Evolutionary conservation across 2,113 vertebrate genomes (phyloP).

Genomic region (Chloropsis cyanopogon): DNA sequence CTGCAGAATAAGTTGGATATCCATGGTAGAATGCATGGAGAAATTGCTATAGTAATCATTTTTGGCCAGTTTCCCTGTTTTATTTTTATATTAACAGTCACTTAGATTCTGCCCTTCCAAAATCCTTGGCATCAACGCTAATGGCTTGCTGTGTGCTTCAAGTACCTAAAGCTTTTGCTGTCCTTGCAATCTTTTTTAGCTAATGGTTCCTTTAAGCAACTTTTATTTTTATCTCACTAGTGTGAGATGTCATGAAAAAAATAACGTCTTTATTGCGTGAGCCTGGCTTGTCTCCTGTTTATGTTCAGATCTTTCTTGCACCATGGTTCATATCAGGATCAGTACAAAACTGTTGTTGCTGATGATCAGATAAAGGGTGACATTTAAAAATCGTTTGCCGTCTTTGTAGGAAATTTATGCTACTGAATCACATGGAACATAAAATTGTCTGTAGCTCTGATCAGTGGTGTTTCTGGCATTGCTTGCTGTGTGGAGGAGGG

Average conservation of each 20-base stretch:
- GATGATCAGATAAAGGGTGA: neutral
- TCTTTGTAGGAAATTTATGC: neutral
- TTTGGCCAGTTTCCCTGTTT: neutral
- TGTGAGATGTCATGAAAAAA: neutral
- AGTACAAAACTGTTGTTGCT: neutral
- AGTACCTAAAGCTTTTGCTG: neutral
- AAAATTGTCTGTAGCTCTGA: neutral
- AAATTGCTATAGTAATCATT: neutral
- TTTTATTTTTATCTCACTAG: neutral
- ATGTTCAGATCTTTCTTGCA: neutral
- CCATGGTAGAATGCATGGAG: neutral
- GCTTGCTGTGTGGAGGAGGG: neutral
- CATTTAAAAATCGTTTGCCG: neutral
- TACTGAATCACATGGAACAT: neutral
- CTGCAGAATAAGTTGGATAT: neutral
- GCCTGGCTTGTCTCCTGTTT: neutral
- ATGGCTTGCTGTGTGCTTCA: neutral
- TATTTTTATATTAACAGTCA: neutral
- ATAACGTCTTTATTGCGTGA: neutral
- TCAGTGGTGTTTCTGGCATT: neutral
- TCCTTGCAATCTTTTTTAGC: neutral
- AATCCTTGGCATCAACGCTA: neutral
- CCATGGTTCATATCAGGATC: fast-evolving
- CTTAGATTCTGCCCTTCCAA: neutral
- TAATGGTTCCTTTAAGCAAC: neutral